Conservation (phyloP, 92 coral and sea anemone species). For the Chrysogorgia sp. region DNA sequence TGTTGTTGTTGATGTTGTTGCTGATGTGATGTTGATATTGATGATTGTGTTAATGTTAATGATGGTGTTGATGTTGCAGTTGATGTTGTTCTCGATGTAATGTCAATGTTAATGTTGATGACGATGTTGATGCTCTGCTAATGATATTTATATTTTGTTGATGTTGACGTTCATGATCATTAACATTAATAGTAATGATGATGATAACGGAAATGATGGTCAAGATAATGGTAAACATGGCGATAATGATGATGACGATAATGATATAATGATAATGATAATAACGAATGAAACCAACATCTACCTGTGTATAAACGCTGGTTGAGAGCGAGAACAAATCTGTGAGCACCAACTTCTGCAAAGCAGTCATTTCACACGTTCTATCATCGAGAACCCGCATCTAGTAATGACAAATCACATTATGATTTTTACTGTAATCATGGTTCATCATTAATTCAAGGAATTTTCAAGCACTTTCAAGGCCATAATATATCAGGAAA, state of each 20-base stretch:
- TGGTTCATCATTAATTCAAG: no score
- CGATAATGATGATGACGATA: neutral
- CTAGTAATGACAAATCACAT: conserved; percentile 31
- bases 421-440: neutral
- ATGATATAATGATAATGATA: neutral
- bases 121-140: neutral
- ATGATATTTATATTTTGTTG: no score
- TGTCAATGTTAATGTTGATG: neutral
- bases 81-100: no score
- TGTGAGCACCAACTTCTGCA: conserved; percentile 80
- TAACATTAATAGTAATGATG: neutral
- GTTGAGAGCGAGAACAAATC: conserved; percentile 89
- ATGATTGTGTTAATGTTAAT: no score
- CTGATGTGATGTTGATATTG: no score
- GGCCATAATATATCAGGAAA: no score
- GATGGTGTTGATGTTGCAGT: no score
- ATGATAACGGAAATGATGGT: neutral
- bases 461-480: no score
- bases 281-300: neutral
- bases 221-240: neutral
- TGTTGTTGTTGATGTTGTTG: no score
- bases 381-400: conserved; percentile 92
- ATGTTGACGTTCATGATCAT: neutral
- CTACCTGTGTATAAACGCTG: conserved; percentile 93
- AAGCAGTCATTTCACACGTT: conserved; percentile 79